Evolutionary conservation across 1,140 invertebrate genomes (phyloP).

Genomic region (Sipha flava): DNA sequence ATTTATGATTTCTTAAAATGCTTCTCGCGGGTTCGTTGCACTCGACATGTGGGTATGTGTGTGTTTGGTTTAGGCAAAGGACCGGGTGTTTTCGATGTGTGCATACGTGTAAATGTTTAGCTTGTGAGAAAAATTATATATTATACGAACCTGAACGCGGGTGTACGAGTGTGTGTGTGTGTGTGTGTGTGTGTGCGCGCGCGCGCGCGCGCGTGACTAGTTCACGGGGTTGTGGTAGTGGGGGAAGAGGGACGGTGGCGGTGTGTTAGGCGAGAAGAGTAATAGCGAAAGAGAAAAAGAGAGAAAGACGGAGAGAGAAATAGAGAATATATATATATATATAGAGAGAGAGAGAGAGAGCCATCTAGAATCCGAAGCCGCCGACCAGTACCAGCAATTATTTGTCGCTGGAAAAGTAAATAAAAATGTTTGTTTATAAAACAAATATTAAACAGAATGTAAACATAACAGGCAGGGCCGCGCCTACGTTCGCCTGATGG

Average conservation of each 20-base stretch:
- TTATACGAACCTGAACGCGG: background rate
- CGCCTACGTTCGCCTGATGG: slow-evolving; percentile 23
- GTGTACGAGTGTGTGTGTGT: background rate
- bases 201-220: background rate
- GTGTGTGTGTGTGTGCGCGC: background rate
- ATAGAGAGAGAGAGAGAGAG: background rate
- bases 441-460: slow-evolving; percentile 33
- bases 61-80: slow-evolving; percentile 11
- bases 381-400: slow-evolving; percentile 28
- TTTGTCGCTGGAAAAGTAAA: slow-evolving; percentile 31
- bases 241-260: background rate
- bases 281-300: background rate
- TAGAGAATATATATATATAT: too few species aligned
- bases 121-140: slow-evolving; percentile 10
- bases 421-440: slow-evolving; percentile 33
- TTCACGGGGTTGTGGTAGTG: background rate
- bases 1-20: background rate
- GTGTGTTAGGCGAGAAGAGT: background rate
- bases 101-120: slow-evolving; percentile 23
- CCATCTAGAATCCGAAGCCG: slow-evolving; percentile 8
- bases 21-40: background rate
- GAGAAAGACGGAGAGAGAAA: background rate
- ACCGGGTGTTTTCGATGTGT: slow-evolving; percentile 8
- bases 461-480: slow-evolving; percentile 25
- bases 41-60: background rate